These are phyloP conservation scores for Hippoglossus stenolepis DNA, from an alignment of 2,113 vertebrate species.

Conservation along the genomic window DNA sequence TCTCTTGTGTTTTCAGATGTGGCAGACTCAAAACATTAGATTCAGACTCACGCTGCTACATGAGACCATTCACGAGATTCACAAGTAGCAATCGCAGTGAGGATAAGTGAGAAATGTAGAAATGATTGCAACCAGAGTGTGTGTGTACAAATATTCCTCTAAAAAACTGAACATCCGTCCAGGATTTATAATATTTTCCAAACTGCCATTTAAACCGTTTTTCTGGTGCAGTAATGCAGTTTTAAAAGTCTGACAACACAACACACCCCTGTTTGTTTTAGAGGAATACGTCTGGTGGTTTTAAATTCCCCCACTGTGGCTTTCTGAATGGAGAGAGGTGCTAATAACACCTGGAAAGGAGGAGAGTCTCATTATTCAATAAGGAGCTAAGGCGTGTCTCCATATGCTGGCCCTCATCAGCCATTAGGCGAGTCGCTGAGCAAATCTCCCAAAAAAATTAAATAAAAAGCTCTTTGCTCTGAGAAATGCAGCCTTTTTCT, in stretches of 20 bases:
- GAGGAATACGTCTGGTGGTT: neutral
- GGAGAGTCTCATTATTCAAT: conserved; percentile 58
- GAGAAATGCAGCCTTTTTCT: neutral
- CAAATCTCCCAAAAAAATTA: conserved; percentile 5
- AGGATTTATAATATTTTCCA: neutral
- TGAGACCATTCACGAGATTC: neutral
- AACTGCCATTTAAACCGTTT: neutral
- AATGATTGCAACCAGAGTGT: neutral
- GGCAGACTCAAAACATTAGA: conserved; percentile 15
- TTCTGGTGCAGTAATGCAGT: neutral
- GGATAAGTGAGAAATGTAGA: neutral
- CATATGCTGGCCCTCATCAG: conserved; percentile 62
- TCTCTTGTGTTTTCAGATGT: conserved; percentile 14
- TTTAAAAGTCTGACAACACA: neutral
- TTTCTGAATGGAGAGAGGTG: conserved; percentile 16
- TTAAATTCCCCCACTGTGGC: conserved; percentile 7
- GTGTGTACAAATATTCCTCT: neutral
- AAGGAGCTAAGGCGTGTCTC: conserved; percentile 51
- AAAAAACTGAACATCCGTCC: neutral
- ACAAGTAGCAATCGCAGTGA: neutral
- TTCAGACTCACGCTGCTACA: neutral
- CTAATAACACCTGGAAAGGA: conserved; percentile 61
- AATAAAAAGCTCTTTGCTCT: neutral
- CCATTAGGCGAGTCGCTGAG: conserved; percentile 38
- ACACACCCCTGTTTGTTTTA: neutral